Percentiles rank a stretch among this genome's conserved stretches.
phyloP scores from a whole-genome alignment of 2,113 vertebrate genomes.

The Dasyprocta punctata region DNA sequence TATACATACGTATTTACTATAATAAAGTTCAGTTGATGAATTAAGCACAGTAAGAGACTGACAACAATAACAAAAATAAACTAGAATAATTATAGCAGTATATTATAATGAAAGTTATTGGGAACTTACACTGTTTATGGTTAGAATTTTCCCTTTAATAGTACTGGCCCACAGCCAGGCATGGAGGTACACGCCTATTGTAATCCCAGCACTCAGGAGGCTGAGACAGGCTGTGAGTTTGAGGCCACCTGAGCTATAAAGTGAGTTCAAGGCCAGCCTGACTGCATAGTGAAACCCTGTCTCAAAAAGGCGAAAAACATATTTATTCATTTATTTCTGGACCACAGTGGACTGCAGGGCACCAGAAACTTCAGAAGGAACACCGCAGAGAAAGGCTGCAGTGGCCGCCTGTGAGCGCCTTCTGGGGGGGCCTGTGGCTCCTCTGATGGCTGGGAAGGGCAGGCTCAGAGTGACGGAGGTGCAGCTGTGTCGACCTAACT shows the following conservation, averaged over 20 bases:
- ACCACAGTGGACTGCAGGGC: neutral
- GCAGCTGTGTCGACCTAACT: neutral
- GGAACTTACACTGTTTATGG: neutral
- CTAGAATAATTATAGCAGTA: too few species aligned
- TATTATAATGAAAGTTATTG: neutral
- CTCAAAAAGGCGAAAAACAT: neutral
- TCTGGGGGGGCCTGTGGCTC: neutral
- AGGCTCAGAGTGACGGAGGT: neutral
- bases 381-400: neutral
- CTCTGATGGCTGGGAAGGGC: neutral
- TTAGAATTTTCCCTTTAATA: neutral
- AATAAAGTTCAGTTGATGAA: neutral
- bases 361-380: neutral
- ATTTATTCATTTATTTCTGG: neutral
- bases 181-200: too few species aligned
- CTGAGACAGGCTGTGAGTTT: neutral
- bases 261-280: neutral
- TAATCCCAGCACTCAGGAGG: neutral
- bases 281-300: neutral
- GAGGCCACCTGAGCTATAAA: neutral
- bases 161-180: neutral
- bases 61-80: neutral
- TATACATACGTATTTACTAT: neutral
- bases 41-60: neutral
- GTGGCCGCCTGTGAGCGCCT: neutral